These are phyloP conservation scores for Channallabes apus DNA, from an alignment of 2,797 vertebrate genomes.

Conservation along the genomic window DNA sequence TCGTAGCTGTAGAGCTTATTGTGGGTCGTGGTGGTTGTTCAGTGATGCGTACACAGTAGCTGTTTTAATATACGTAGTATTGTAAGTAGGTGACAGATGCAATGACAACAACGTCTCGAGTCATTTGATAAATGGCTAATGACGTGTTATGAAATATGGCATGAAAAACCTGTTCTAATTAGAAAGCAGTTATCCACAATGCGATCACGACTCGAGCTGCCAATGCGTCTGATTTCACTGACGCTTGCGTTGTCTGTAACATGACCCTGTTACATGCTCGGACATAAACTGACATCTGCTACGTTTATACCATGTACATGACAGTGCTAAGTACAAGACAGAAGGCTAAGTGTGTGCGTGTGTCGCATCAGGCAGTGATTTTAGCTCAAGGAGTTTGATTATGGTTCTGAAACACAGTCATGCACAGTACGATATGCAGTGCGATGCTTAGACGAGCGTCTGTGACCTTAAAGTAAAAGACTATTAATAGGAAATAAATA, in stretches of 20 bases:
- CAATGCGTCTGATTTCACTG: neutral
- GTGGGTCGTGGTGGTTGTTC: neutral
- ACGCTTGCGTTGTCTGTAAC: neutral
- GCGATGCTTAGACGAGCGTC: no score
- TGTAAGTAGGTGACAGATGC: neutral
- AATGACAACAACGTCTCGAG: neutral
- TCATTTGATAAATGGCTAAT: neutral
- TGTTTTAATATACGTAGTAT: neutral
- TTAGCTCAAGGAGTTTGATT: neutral
- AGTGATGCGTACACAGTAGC: neutral
- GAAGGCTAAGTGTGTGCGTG: no score
- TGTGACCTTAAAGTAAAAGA: no score
- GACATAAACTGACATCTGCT: neutral
- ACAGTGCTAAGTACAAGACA: neutral
- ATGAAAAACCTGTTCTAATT: neutral
- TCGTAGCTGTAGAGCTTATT: neutral
- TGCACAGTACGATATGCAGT: no score
- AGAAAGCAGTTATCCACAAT: neutral
- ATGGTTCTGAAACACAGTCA: neutral
- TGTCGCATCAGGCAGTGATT: neutral
- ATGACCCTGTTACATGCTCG: neutral
- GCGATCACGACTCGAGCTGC: neutral
- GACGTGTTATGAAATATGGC: neutral
- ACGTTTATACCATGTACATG: neutral
- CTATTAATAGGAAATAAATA: no score